Conservation (phyloP, 2,113 vertebrate species). For the Oryzias javanicus region DNA sequence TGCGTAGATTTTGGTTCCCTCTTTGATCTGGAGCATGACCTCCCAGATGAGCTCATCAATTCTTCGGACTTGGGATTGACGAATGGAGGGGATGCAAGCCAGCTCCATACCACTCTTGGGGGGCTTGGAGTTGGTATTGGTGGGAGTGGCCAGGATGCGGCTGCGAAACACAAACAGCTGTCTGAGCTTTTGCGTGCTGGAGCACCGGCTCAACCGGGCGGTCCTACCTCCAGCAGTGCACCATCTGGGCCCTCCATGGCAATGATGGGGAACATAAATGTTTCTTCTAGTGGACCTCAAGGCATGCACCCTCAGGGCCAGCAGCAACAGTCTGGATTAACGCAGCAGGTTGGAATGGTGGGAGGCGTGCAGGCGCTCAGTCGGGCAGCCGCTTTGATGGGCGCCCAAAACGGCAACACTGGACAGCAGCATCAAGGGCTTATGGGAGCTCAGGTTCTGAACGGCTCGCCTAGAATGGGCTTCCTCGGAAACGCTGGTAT, state of each 20-base stretch:
- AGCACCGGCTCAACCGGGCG: constrained; percentile 79
- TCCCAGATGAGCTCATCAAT: constrained; percentile 96
- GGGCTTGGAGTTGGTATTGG: constrained; percentile 56
- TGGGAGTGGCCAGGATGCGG: constrained; percentile 84
- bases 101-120: constrained; percentile 87
- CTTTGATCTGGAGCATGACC: constrained; percentile 96
- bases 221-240: constrained; percentile 69
- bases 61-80: constrained; percentile 89
- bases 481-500: constrained; percentile 84
- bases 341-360: constrained; percentile 78
- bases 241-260: constrained; percentile 62
- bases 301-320: constrained; percentile 64
- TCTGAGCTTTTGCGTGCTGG: constrained; percentile 90
- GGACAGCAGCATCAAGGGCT: constrained; percentile 75
- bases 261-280: constrained; percentile 65
- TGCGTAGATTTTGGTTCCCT: constrained; percentile 91
- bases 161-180: constrained; percentile 97
- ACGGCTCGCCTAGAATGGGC: constrained; percentile 91
- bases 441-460: constrained; percentile 87
- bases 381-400: constrained; percentile 72
- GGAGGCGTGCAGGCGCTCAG: constrained; percentile 61
- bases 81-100: constrained; percentile 89
- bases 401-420: constrained; percentile 69
- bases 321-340: constrained; percentile 80
- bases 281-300: constrained; percentile 60